Base-by-base conservation (phyloP, 2,888 invertebrate species). In the Amphipyra berbera region DNA sequence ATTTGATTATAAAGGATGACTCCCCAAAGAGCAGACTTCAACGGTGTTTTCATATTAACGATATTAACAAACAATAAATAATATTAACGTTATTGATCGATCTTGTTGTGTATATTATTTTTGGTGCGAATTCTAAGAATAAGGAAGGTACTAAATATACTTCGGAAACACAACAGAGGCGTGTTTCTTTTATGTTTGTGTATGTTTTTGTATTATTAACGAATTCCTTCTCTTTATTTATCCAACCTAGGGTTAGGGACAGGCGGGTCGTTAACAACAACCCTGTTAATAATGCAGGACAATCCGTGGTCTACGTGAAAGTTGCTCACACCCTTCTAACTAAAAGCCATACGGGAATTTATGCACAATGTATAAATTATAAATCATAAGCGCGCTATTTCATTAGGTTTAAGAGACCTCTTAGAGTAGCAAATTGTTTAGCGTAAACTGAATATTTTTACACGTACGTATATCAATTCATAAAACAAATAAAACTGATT, bases 1-100 rank as follows among this genome's bases (percentile, higher is more conserved):
- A 10, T 42, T 42, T 21, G 21, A 21, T 21, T 21, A 21, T 21
- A 21, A 21, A 21, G n/a, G 38, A 55, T 55, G 40, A 44, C 37
- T 65, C 66, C 62, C 63, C 38, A 63, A 55, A 76, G 66, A 72
- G 56, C 72, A 67, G 61, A 72, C 58, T 61, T 76, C 73, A 76
- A 72, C 67, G 63, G 61, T 33, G 1, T 10, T 37, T 10, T 37
- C 6, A 37, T 37, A 37, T 37, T 37, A 37, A 37, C 10, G 37
- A 10, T 37, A 5, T 30, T 30, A 30, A 30, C 27, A 30, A 2
- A 6, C 30, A 30, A 30, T 21, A 21, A 21, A 21, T n/a, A n/a
- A n/a, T n/a, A n/a, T 21, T 21, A 21, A 21, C 21, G 21, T 21
- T 21, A 21, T 21, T 3, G 21, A 21, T 21, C 21, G 21, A 21